Evolutionary conservation across 2,888 invertebrate species (phyloP), one percentile per base, ranked within the genome.

Genomic region (Eupeodes latifasciatus): DNA sequence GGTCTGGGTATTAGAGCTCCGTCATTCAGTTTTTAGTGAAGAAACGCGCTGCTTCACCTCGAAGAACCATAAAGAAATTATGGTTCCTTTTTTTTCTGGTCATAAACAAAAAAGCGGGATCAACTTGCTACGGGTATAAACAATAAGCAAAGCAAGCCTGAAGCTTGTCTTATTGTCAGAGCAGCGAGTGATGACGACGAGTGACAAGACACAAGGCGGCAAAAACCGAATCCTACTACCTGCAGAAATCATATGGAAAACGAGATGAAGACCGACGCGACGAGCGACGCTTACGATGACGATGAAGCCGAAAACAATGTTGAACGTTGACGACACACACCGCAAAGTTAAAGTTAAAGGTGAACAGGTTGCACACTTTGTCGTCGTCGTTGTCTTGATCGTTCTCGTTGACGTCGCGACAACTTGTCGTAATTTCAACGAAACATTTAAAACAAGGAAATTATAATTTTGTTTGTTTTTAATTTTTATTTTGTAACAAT

Each of bases 331-430:
- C 76, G 76, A 86, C 71, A 82, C 79, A 76, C 76, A 76, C 69
- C 71, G 83, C 83, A 61, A 9, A 27, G 27, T 27, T 9, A 40
- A 75, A 84, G 87, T 87, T 87, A 87, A 87, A 87, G 87, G 87
- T 87, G 87, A 84, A 66, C 87, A 87, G 84, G 84, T 87, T 87
- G 84, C 87, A 87, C 87, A 87, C 87, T 87, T 87, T 87, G 83
- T 81, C 80, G 86, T 83, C 19, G 14, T 59, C n/a, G 59, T 47
- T 47, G 34, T 83, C n/a, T 40, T 19, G 19, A 19, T 47, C 14
- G 59, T 40, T 40, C 9, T 59, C 34, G 59, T 57, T 47, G 47
- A 40, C 14, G 83, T 59, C 72, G 80, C 40, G 19, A n/a, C 14
- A 47, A 71, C 71, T 55, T 55, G 71, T 71, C 72, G 83, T 76